These are phyloP conservation scores for Apis dorsata DNA, from an alignment of 1,140 invertebrate genomes.

Conservation along the genomic window DNA sequence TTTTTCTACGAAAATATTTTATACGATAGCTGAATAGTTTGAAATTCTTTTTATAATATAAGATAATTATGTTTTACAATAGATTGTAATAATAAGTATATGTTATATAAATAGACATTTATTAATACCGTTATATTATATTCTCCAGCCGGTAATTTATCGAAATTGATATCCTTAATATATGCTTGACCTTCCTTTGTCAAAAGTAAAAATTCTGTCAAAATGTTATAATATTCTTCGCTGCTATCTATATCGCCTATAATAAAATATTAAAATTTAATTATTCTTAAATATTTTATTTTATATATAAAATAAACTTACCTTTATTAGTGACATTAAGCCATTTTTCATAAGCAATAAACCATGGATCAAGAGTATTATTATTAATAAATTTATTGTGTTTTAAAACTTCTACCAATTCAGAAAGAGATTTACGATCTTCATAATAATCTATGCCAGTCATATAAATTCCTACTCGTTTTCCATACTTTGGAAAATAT, in stretches of 20 bases:
- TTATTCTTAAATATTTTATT: background rate
- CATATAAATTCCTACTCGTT: slow-evolving; percentile 79
- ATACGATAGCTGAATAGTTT: too few species aligned
- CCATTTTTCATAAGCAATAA: slow-evolving; percentile 71
- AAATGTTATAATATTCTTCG: slow-evolving; percentile 73
- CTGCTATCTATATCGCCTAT: slow-evolving; percentile 67
- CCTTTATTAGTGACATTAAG: slow-evolving; percentile 63
- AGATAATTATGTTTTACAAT: too few species aligned
- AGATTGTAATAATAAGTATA: too few species aligned
- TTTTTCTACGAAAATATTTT: too few species aligned
- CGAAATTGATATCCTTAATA: slow-evolving; percentile 78
- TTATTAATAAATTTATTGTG: slow-evolving; percentile 76
- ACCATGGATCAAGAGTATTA: slow-evolving; percentile 76
- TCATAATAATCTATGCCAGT: slow-evolving; percentile 76
- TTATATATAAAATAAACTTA: slow-evolving; percentile 42
- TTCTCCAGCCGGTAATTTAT: slow-evolving; percentile 71
- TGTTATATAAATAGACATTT: slow-evolving; percentile 50
- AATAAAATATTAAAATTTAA: background rate
- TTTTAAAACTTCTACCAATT: slow-evolving; percentile 65
- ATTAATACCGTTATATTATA: slow-evolving; percentile 77
- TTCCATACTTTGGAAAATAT: slow-evolving; percentile 80
- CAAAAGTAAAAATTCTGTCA: slow-evolving; percentile 76
- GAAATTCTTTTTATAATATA: too few species aligned
- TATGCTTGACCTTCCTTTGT: slow-evolving; percentile 75
- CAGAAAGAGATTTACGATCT: slow-evolving; percentile 67